Conservation (phyloP, 2,113 vertebrate species). For the Gulo gulo region DNA sequence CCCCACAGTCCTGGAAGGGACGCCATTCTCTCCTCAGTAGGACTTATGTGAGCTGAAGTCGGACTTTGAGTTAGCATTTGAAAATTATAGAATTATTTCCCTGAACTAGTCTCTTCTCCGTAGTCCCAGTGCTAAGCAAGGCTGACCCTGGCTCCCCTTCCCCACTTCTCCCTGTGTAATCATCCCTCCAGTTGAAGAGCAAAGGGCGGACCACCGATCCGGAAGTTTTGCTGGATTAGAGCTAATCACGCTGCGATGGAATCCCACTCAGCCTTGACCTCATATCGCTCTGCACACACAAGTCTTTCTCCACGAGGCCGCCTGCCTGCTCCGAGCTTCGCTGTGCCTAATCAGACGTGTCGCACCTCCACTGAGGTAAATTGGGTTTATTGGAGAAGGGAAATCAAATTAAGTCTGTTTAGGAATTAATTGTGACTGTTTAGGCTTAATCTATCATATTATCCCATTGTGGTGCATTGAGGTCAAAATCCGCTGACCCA, state of each 20-base stretch:
- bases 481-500: constrained; percentile 67
- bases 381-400: constrained; percentile 81
- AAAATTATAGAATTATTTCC: constrained; percentile 33
- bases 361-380: constrained; percentile 80
- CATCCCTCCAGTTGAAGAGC: constrained; percentile 78
- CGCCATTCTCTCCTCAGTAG: neutral
- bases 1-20: neutral
- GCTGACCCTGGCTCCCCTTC: constrained; percentile 41
- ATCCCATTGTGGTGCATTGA: constrained; percentile 61
- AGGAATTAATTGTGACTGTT: constrained; percentile 78
- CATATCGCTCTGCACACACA: constrained; percentile 52
- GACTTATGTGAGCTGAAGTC: neutral
- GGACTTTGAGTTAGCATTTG: neutral
- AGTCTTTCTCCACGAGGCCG: constrained; percentile 22
- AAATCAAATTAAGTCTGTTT: constrained; percentile 84
- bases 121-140: constrained; percentile 61
- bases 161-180: constrained; percentile 54
- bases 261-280: constrained; percentile 75
- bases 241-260: constrained; percentile 57
- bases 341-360: constrained; percentile 80
- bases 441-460: constrained; percentile 79
- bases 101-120: constrained; percentile 33
- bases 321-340: constrained; percentile 17
- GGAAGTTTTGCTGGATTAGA: constrained; percentile 68
- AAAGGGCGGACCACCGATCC: constrained; percentile 60